Conservation (phyloP, 92 coral and sea anemone genomes). For the Paragorgia papillata region DNA sequence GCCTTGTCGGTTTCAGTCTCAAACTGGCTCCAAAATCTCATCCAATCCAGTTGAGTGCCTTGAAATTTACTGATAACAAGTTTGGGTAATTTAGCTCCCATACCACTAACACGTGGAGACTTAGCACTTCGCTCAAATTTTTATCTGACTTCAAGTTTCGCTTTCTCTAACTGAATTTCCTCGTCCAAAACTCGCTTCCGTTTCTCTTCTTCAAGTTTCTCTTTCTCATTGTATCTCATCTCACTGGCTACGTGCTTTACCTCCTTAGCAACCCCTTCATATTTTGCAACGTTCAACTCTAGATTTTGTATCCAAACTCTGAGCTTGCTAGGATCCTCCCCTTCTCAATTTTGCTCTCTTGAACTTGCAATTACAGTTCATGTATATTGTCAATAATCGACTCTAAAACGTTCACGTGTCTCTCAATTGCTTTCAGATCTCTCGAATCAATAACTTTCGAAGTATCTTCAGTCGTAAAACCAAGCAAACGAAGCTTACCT, state of each 20-base stretch:
- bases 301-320: background rate
- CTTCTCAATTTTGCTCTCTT: constrained; percentile 41
- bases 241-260: constrained; percentile 11
- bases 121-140: constrained; percentile 10
- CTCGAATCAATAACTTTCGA: constrained; percentile 14
- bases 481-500: constrained; percentile 51
- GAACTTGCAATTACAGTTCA: constrained; percentile 44
- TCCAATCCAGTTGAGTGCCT: constrained; percentile 60
- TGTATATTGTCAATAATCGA: constrained; percentile 43
- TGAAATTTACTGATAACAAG: constrained; percentile 60
- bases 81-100: constrained; percentile 51
- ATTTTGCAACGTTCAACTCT: background rate
- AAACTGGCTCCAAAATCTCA: constrained; percentile 60
- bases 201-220: constrained; percentile 24
- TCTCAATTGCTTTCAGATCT: constrained; percentile 46
- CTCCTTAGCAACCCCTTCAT: background rate
- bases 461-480: constrained; percentile 34
- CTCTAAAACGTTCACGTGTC: constrained; percentile 49
- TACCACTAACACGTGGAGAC: background rate
- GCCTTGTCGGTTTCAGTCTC: constrained; percentile 63
- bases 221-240: constrained; percentile 10
- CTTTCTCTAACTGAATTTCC: constrained; percentile 24
- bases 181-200: constrained; percentile 33
- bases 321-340: constrained; percentile 24
- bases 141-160: constrained; percentile 20